Evolutionary conservation across 2,113 vertebrate genomes (phyloP).

Genomic region (Prietella phreatophila): DNA sequence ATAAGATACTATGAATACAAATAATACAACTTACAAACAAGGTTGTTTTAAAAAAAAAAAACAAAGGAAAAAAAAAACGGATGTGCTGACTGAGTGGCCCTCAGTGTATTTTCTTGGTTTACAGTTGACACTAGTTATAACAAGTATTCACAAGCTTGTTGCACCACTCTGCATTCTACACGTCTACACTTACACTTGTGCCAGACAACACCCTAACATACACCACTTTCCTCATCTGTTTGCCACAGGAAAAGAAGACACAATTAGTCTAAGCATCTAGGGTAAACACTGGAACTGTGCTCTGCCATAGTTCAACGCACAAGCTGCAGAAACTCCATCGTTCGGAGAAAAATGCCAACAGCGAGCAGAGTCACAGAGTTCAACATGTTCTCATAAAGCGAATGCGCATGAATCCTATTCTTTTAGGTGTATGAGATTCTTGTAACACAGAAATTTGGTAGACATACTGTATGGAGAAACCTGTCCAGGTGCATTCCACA

Average conservation of each 20-base stretch:
- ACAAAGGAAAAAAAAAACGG: neutral
- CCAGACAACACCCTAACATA: slow-evolving; percentile 16
- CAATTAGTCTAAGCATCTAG: neutral
- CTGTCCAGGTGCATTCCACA: slow-evolving; percentile 32
- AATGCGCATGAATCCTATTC: neutral
- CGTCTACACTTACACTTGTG: slow-evolving; percentile 29
- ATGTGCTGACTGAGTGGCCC: neutral
- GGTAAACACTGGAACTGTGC: neutral
- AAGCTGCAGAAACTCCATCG: neutral
- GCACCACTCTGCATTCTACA: neutral
- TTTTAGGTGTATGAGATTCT: neutral
- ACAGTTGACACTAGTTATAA: slow-evolving; percentile 33
- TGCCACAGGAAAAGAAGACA: neutral
- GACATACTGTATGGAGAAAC: neutral
- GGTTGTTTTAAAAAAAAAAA: too few species aligned
- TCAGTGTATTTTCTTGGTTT: slow-evolving; percentile 18
- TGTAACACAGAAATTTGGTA: neutral
- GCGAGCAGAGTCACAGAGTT: neutral
- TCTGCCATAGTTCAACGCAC: neutral
- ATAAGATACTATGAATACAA: neutral
- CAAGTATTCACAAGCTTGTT: slow-evolving; percentile 50
- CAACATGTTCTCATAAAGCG: neutral
- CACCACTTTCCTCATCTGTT: neutral
- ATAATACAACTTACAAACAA: neutral
- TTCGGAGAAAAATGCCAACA: neutral